phyloP scores from a whole-genome alignment of 2,888 invertebrate species.

The Drosophila cyrtoloma region DNA sequence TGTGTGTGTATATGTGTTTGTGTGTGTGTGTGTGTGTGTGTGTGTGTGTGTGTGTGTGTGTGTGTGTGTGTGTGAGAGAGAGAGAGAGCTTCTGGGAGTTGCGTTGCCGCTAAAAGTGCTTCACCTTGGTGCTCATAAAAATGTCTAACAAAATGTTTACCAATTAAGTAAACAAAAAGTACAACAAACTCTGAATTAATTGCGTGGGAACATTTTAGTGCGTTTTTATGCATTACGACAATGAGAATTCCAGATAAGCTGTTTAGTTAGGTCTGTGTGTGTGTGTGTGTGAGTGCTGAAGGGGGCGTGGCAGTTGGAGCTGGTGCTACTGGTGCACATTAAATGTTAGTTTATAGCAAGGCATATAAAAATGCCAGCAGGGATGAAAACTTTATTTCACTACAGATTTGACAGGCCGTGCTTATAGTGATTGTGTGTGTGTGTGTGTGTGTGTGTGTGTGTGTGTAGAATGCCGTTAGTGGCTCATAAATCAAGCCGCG shows the following conservation, averaged over 20 bases:
- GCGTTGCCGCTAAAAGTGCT: conserved; percentile 46
- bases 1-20: conserved; percentile 23
- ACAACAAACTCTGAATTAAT: conserved; percentile 73
- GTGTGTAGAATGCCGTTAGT: conserved; percentile 28
- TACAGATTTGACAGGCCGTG: conserved; percentile 62
- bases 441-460: conserved; percentile 7
- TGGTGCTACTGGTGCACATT: conserved; percentile 53
- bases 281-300: background rate
- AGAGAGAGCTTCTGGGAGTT: conserved; percentile 28
- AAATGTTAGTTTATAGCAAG: conserved; percentile 64
- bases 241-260: conserved; percentile 41
- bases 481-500: conserved; percentile 66
- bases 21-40: conserved; percentile 30
- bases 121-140: conserved; percentile 76
- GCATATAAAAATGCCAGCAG: conserved; percentile 60
- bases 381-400: conserved; percentile 55
- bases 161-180: conserved; percentile 80
- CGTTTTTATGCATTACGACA: conserved; percentile 78
- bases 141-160: conserved; percentile 80
- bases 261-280: background rate
- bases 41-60: conserved; percentile 21
- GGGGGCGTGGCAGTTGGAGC: conserved; percentile 25
- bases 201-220: conserved; percentile 79
- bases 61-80: conserved; percentile 16
- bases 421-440: conserved; percentile 17